These are phyloP conservation scores for Mystacornis crossleyi DNA, from an alignment of 2,113 vertebrate species.

Conservation along the genomic window DNA sequence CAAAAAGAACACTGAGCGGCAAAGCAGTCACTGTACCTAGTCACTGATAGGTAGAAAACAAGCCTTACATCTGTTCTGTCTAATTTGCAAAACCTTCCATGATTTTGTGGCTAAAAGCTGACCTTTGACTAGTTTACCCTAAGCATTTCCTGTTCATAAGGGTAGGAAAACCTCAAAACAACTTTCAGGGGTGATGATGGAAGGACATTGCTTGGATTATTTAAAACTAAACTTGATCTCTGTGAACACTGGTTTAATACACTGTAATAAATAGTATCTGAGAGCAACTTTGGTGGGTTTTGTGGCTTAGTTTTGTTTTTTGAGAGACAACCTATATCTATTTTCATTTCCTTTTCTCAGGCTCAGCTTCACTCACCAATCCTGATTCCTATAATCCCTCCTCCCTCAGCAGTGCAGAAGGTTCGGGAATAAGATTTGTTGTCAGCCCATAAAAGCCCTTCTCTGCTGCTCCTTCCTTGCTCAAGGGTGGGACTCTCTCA, in stretches of 20 bases:
- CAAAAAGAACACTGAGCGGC: not conserved
- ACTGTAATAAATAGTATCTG: not conserved
- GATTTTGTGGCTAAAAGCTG: not conserved
- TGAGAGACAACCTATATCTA: not conserved
- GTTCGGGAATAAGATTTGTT: not conserved
- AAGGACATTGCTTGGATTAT: not conserved
- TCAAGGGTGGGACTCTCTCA: not conserved
- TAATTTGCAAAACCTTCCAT: not conserved
- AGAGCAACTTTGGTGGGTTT: not conserved
- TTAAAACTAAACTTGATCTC: not conserved
- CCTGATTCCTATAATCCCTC: not conserved
- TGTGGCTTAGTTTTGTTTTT: not conserved
- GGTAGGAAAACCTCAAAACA: not conserved
- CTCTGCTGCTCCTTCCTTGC: not conserved
- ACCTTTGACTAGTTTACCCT: not conserved
- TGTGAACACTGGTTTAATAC: not conserved
- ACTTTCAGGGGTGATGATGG: not conserved
- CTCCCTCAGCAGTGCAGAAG: not conserved
- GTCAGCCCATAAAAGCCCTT: not conserved
- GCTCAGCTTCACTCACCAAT: not conserved
- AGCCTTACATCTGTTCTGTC: not conserved
- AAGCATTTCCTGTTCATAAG: not conserved
- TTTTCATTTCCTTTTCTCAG: not conserved
- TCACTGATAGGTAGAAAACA: not conserved
- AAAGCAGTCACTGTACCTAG: not conserved